Conservation (phyloP, 2,113 vertebrate genomes). For the Stictonetta naevosa region DNA sequence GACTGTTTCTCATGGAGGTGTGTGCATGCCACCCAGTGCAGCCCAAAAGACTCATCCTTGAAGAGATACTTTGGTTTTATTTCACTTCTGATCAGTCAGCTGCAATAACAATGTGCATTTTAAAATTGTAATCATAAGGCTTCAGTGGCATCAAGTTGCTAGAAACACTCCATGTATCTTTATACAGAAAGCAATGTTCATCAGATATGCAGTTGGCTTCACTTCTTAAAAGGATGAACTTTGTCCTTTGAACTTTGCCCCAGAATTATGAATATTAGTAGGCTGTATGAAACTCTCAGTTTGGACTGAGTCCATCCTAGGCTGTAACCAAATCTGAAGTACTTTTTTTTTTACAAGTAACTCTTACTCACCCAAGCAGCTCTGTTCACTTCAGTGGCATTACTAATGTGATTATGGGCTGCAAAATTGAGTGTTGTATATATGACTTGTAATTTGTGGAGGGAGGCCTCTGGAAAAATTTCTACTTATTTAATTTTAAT, state of each 20-base stretch:
- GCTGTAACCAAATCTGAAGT: background rate
- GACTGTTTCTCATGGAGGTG: background rate
- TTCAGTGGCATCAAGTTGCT: constrained; percentile 8
- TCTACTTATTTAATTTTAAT: constrained; percentile 13
- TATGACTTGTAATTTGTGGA: constrained; percentile 11
- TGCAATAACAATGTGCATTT: background rate
- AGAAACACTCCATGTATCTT: background rate
- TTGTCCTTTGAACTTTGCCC: background rate
- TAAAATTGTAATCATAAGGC: background rate
- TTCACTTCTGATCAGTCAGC: background rate
- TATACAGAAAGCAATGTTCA: background rate
- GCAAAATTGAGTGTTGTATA: background rate
- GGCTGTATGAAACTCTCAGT: background rate
- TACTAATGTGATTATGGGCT: constrained; percentile 51
- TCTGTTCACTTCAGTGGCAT: constrained; percentile 7
- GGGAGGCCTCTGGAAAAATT: background rate
- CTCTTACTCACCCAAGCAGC: background rate
- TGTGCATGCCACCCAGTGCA: background rate
- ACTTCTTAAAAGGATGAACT: constrained; percentile 36
- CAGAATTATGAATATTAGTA: background rate
- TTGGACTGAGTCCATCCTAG: background rate
- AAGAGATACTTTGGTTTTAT: background rate
- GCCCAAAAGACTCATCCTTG: background rate
- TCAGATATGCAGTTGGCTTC: background rate
- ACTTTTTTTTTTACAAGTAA: background rate